A percentile compares a stretch with the other conserved stretches of the same genome.
Conservation (phyloP, 2,888 invertebrate species). For the Carcina quercana region DNA sequence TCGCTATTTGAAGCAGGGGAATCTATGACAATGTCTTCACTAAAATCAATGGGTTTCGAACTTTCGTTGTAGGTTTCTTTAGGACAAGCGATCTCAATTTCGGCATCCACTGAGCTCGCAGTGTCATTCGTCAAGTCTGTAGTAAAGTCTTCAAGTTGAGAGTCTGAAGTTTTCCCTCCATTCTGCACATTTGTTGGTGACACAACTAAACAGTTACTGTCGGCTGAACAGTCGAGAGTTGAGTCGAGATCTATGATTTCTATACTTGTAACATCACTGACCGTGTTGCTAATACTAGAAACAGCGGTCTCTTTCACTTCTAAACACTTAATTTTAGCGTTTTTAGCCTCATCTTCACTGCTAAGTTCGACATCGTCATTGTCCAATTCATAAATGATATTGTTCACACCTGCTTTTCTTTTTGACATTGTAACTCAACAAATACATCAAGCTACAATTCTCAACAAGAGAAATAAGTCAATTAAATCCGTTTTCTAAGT, state of each 20-base stretch:
- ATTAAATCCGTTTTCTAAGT: too few species aligned
- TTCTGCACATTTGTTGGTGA: conserved; percentile 26
- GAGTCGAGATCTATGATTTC: conserved; percentile 26
- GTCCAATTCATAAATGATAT: conserved; percentile 69
- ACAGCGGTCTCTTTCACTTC: conserved; percentile 22
- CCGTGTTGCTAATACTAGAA: conserved; percentile 17
- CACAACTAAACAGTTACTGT: conserved; percentile 21
- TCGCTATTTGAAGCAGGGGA: conserved; percentile 49
- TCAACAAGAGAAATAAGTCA: not conserved
- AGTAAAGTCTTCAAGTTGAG: not conserved
- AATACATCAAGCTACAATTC: conserved; percentile 10
- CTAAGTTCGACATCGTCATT: conserved; percentile 62
- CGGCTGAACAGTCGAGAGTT: conserved; percentile 29
- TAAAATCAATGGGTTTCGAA: not conserved
- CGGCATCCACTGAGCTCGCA: conserved; percentile 14
- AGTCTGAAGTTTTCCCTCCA: conserved; percentile 56
- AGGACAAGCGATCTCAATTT: conserved; percentile 20
- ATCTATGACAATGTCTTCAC: conserved; percentile 48
- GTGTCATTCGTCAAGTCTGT: not conserved
- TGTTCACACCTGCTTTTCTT: conserved; percentile 55
- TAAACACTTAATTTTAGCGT: conserved; percentile 44
- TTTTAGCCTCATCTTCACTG: conserved; percentile 59
- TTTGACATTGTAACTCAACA: conserved; percentile 44
- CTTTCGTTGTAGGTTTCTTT: not conserved
- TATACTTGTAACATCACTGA: conserved; percentile 21